A percentile compares a stretch with the other conserved stretches of the same genome.
Conservation (phyloP, 2,797 vertebrate species). For the Acomys russatus region DNA sequence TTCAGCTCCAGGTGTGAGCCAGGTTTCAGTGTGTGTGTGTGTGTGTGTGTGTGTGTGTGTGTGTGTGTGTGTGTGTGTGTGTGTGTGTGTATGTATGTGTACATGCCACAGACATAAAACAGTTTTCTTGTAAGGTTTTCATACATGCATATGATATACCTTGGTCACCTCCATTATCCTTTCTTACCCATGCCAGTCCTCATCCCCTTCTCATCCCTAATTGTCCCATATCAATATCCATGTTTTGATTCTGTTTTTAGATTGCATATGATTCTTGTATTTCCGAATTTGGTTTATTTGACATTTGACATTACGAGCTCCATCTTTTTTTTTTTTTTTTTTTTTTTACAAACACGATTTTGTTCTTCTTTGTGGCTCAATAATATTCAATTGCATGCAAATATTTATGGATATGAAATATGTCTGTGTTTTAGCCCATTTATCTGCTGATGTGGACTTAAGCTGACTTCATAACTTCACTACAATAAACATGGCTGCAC, state of each 20-base stretch:
- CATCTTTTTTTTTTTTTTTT: not conserved
- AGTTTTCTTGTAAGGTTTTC: not conserved
- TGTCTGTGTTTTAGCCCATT: not conserved
- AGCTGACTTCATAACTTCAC: too few species aligned
- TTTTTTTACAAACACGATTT: not conserved
- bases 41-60: not conserved
- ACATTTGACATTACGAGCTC: not conserved
- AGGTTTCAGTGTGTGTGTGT: too few species aligned
- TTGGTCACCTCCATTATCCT: not conserved
- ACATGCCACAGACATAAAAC: too few species aligned
- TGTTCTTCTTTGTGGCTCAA: not conserved
- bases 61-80: not conserved
- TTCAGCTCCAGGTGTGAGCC: not conserved
- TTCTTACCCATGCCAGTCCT: not conserved
- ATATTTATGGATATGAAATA: not conserved
- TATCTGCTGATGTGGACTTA: not conserved
- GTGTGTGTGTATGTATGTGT: not conserved
- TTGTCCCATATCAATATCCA: not conserved
- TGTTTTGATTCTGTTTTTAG: not conserved
- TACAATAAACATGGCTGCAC: not conserved
- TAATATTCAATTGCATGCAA: not conserved
- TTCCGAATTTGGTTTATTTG: not conserved
- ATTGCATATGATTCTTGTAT: not conserved
- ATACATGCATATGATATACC: not conserved
- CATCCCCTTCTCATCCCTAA: too few species aligned